Percentiles rank a stretch among this genome's conserved stretches.
Conservation (phyloP, 2,113 vertebrate species). For the Myotis lucifugus region DNA sequence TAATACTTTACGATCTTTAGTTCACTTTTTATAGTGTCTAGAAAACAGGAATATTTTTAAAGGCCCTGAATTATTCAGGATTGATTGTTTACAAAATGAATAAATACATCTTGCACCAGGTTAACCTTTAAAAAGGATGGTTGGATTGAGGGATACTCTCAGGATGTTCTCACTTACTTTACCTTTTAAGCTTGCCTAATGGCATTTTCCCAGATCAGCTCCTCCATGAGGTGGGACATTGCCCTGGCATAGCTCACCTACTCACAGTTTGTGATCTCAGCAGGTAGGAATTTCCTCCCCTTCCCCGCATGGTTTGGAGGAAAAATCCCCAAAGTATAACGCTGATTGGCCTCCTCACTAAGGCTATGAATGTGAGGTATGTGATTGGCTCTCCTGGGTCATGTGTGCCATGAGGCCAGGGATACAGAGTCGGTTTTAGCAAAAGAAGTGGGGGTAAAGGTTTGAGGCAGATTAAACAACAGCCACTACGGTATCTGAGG, state of each 20-base stretch:
- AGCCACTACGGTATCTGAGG: neutral
- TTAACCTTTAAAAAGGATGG: neutral
- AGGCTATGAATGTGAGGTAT: neutral
- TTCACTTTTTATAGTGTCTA: neutral
- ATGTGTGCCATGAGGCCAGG: neutral
- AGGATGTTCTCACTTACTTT: neutral
- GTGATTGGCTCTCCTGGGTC: neutral
- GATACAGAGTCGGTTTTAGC: neutral
- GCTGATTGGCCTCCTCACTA: neutral
- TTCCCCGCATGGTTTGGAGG: fast-evolving
- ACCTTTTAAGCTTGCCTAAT: neutral
- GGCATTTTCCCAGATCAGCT: neutral
- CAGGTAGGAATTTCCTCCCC: neutral
- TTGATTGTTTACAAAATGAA: neutral
- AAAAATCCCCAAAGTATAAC: neutral
- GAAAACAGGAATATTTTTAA: neutral
- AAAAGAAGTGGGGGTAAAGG: neutral
- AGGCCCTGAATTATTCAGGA: constrained; percentile 2
- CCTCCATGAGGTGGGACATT: neutral
- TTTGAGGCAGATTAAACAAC: neutral
- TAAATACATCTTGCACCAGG: neutral
- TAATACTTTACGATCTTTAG: neutral
- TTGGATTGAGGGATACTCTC: neutral
- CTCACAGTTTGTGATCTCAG: neutral
- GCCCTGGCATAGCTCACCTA: neutral